Evolutionary conservation across 2,888 invertebrate genomes (phyloP).

Genomic region (Lochmaea crataegi): DNA sequence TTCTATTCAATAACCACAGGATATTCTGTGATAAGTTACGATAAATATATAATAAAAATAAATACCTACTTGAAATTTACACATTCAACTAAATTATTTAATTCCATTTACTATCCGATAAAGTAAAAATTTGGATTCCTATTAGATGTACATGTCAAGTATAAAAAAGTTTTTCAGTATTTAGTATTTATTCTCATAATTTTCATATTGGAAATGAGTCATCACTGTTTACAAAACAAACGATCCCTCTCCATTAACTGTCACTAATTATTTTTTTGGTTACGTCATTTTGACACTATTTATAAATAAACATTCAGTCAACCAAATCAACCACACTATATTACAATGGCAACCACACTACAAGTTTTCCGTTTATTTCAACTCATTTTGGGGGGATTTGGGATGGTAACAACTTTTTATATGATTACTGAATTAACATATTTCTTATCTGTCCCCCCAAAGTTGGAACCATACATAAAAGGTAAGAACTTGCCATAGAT

Average conservation of each 20-base stretch:
- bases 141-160: too few relatives aligned
- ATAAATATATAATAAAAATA: too few relatives aligned
- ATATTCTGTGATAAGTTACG: too few relatives aligned
- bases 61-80: too few relatives aligned
- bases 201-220: too few relatives aligned
- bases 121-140: too few relatives aligned
- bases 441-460: slow-evolving; percentile 68
- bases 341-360: neutral
- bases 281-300: neutral
- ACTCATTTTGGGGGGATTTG: slow-evolving; percentile 61
- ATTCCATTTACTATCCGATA: too few relatives aligned
- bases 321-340: neutral
- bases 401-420: slow-evolving; percentile 68
- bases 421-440: slow-evolving; percentile 68
- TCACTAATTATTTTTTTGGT: neutral
- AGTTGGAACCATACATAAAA: slow-evolving; percentile 40
- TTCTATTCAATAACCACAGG: too few relatives aligned
- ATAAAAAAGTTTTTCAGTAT: too few relatives aligned
- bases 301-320: neutral
- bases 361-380: slow-evolving; percentile 44
- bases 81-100: too few relatives aligned
- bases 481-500: slow-evolving; percentile 23
- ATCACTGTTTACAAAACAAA: too few relatives aligned
- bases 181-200: too few relatives aligned
- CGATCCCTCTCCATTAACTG: neutral